phyloP scores from a whole-genome alignment of 2,888 invertebrate species.

The Gortyna flavago region DNA sequence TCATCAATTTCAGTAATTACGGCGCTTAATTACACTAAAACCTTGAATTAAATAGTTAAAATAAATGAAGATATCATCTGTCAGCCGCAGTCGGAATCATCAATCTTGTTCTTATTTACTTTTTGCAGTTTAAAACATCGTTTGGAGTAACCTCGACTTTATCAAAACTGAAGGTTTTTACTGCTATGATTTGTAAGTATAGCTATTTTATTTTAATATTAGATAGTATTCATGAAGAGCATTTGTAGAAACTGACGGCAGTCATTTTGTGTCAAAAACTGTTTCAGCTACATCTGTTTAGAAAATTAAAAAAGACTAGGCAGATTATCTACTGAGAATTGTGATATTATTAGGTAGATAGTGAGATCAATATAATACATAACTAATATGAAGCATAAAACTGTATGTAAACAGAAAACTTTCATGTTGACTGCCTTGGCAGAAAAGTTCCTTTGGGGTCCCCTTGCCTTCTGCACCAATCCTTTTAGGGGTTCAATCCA shows the following conservation, averaged over 20 bases:
- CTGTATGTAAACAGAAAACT: background rate
- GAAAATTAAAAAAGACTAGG: background rate
- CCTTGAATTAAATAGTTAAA: conserved; percentile 51
- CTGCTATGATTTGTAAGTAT: background rate
- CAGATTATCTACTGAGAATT: background rate
- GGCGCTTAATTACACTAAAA: conserved; percentile 43
- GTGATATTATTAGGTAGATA: background rate
- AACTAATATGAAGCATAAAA: background rate
- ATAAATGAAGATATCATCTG: conserved; percentile 51
- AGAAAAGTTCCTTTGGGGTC: background rate
- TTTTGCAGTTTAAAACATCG: conserved; percentile 29
- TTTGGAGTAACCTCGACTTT: conserved; percentile 27
- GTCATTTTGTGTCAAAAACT: background rate
- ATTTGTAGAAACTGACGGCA: background rate
- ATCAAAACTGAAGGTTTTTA: conserved; percentile 19
- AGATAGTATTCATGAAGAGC: background rate
- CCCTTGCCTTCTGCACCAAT: background rate
- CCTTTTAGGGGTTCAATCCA: background rate
- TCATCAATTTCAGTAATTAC: conserved; percentile 53
- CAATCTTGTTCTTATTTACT: conserved; percentile 51
- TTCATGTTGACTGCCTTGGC: background rate
- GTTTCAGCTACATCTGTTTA: background rate
- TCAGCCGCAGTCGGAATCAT: conserved; percentile 32
- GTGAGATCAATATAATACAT: background rate
- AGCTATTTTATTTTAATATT: background rate